phyloP scores from a whole-genome alignment of 1,140 invertebrate species.

The Dolichoris vasculosae region DNA sequence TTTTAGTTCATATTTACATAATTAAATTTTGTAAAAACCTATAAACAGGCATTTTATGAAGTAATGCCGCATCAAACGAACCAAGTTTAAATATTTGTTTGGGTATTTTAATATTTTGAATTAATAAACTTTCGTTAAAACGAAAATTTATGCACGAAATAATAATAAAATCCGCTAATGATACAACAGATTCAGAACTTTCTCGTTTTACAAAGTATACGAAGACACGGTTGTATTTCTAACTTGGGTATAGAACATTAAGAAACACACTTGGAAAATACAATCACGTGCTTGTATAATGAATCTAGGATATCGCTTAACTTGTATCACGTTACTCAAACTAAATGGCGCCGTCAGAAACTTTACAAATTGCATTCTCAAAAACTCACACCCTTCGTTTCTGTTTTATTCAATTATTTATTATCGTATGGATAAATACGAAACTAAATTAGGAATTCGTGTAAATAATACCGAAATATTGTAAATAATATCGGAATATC shows the following conservation, averaged over 20 bases:
- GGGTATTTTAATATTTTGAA: background rate
- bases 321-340: slow-evolving; percentile 34
- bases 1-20: background rate
- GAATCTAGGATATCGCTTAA: slow-evolving; percentile 42
- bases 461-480: background rate
- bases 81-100: background rate
- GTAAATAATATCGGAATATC: too few relatives aligned
- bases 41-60: background rate
- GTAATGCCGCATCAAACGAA: background rate
- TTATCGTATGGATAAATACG: background rate
- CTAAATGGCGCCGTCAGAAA: slow-evolving; percentile 34
- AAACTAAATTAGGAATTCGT: background rate
- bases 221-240: slow-evolving; percentile 4
- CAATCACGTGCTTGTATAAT: slow-evolving; percentile 43
- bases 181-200: slow-evolving; percentile 1
- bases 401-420: slow-evolving; percentile 16
- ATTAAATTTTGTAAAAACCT: too few relatives aligned
- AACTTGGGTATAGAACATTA: slow-evolving; percentile 10
- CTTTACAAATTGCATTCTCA: slow-evolving; percentile 46
- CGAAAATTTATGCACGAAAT: background rate
- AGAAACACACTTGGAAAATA: slow-evolving; percentile 45
- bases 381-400: slow-evolving; percentile 9
- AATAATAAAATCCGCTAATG: background rate
- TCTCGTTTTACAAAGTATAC: background rate
- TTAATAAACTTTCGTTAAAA: background rate